phyloP scores from a whole-genome alignment of 1,140 invertebrate species.

The Halyomorpha halys region DNA sequence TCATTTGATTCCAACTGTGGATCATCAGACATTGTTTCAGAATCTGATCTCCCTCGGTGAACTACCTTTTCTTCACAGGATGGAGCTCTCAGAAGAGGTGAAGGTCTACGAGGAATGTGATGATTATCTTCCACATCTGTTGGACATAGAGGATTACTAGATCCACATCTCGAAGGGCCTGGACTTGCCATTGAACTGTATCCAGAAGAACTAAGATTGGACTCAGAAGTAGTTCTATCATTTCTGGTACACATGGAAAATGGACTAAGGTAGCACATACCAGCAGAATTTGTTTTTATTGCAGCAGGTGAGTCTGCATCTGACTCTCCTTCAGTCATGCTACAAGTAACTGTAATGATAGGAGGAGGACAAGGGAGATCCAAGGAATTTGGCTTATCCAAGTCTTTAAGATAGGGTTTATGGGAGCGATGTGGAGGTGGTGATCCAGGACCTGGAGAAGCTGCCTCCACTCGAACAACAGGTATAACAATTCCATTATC shows the following conservation, averaged over 20 bases:
- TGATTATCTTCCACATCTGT: slow-evolving; percentile 53
- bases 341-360: slow-evolving; percentile 61
- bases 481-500: slow-evolving; percentile 42
- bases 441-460: slow-evolving; percentile 49
- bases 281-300: slow-evolving; percentile 29
- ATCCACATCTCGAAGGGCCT: slow-evolving; percentile 62
- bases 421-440: slow-evolving; percentile 44
- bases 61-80: slow-evolving; percentile 36
- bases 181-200: slow-evolving; percentile 72
- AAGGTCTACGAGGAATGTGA: slow-evolving; percentile 37
- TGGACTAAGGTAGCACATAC: slow-evolving; percentile 63
- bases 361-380: slow-evolving; percentile 54
- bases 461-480: slow-evolving; percentile 48
- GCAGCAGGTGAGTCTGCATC: slow-evolving; percentile 43
- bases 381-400: slow-evolving; percentile 49
- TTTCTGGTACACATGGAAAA: slow-evolving; percentile 56
- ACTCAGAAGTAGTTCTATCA: slow-evolving; percentile 62
- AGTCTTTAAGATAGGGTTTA: slow-evolving; percentile 39
- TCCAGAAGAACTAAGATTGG: slow-evolving; percentile 68
- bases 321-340: slow-evolving; percentile 60
- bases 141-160: slow-evolving; percentile 60
- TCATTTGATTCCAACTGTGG: slow-evolving; percentile 51
- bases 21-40: slow-evolving; percentile 56
- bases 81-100: slow-evolving; percentile 43
- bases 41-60: slow-evolving; percentile 48